Evolutionary conservation across 1,140 invertebrate genomes (phyloP).

Genomic region (Orchesella cincta): DNA sequence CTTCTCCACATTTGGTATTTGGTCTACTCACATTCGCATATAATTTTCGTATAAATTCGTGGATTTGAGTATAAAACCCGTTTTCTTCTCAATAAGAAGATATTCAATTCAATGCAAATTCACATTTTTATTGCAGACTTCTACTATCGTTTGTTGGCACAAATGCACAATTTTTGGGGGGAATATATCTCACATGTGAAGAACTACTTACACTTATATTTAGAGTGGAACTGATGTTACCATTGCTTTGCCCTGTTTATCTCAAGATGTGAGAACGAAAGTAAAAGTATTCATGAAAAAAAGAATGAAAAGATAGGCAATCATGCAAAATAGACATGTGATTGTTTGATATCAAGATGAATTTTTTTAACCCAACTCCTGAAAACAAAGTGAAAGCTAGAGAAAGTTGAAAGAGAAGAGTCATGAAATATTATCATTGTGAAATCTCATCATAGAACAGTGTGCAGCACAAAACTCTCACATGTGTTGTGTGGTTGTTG

Average conservation of each 20-base stretch:
- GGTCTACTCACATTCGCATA: background rate
- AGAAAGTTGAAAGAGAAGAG: background rate
- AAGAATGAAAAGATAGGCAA: background rate
- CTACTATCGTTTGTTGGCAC: background rate
- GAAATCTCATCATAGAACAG: background rate
- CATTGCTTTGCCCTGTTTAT: background rate
- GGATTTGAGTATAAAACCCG: background rate
- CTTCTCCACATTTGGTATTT: background rate
- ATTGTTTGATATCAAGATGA: background rate
- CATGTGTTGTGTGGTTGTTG: background rate
- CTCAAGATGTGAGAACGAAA: background rate
- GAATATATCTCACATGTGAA: background rate
- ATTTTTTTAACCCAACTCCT: background rate
- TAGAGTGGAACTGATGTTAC: background rate
- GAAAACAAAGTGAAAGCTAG: background rate
- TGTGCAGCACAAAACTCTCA: background rate
- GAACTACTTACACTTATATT: background rate
- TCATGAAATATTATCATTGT: background rate
- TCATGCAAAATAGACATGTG: conserved; percentile 8
- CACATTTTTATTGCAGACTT: background rate
- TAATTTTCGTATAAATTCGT: conserved; percentile 26
- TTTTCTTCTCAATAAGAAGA: background rate
- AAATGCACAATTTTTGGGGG: conserved; percentile 1
- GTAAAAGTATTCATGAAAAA: background rate
- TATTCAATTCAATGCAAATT: conserved; percentile 9